Base-by-base conservation (phyloP, 2,888 invertebrate genomes). In the Aradus depressus region DNA sequence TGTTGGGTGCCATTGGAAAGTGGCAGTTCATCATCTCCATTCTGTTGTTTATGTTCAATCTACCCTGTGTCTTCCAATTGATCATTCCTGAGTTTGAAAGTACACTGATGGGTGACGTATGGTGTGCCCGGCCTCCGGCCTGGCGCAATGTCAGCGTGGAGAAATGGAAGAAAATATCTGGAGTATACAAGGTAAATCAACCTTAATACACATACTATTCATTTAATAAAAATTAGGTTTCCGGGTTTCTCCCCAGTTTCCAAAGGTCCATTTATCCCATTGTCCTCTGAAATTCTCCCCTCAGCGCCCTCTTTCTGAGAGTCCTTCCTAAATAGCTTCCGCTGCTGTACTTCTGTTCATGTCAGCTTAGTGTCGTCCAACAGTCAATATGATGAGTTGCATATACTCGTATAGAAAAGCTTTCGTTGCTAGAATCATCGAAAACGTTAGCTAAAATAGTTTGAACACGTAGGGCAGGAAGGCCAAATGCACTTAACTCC, bases 11-110 rank as follows among this genome's bases (percentile, higher is more conserved):
- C 12, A 25, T 54, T 8, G 54, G 54, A 10, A 31, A 31, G 19
- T 54, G 54, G 54, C 54, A 54, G 28, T 21, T 54, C 8, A 19
- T 54, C 16, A 44, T 54, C 42, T 21, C 51, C 2, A 6, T 51
- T 14, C 22, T 51, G 43, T 28, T 54, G 32, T 51, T 51, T 38
- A 16, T 48, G 8, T 54, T 54, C 42, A 54, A 54, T 26, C 23
- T 51, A 3, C 51, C 54, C 0, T 41, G 31, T 18, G 51, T 54
- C 4, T 54, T 54, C 38, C 54, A 54, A 38, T 18, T 54, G 8
- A 47, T 34, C 6, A 47, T 51, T 12, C 51, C 54, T 3, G 54
- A 54, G 47, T 45, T 51, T 19, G 39, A 45, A n/a, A 39, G 16
- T 8, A 45, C 25, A 1, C 23, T 44, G 14, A 19, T 39, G 19